A percentile compares a stretch with the other conserved stretches of the same genome.
Evolutionary conservation across 2,113 vertebrate genomes (phyloP).

Genomic region (Ancistrus triradiatus): DNA sequence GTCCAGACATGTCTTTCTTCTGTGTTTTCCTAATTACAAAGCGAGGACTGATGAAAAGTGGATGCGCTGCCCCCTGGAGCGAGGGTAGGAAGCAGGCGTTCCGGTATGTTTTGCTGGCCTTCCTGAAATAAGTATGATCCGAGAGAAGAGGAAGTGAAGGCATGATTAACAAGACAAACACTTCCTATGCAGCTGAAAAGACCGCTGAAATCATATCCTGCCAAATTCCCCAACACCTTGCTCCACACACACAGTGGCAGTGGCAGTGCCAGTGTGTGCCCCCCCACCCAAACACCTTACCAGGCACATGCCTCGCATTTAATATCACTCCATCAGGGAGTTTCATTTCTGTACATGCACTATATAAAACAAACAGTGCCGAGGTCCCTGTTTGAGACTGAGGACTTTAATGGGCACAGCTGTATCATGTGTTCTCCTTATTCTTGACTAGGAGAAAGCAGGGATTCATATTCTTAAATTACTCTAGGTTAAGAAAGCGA

Average conservation of each 20-base stretch:
- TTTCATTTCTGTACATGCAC: too few relatives aligned
- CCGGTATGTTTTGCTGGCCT: slow-evolving; percentile 51
- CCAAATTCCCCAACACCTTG: slow-evolving; percentile 27
- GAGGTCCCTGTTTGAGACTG: too few relatives aligned
- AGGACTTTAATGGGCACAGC: too few relatives aligned
- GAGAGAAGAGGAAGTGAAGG: slow-evolving; percentile 23
- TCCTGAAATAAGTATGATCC: slow-evolving; percentile 54
- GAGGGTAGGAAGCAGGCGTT: slow-evolving; percentile 46
- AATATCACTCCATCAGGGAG: too few relatives aligned
- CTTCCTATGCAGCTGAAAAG: slow-evolving; percentile 67
- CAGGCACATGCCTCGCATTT: too few relatives aligned
- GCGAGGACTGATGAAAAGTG: slow-evolving; percentile 21
- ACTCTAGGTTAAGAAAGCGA: too few relatives aligned
- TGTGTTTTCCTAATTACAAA: slow-evolving; percentile 2
- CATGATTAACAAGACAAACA: slow-evolving; percentile 43
- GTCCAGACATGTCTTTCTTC: slow-evolving; percentile 7
- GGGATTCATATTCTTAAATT: too few relatives aligned
- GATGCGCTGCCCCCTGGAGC: slow-evolving; percentile 33
- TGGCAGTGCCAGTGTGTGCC: too few relatives aligned
- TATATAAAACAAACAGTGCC: too few relatives aligned
- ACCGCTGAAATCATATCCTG: slow-evolving; percentile 63
- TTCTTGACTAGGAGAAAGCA: too few relatives aligned
- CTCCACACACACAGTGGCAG: slow-evolving; percentile 17
- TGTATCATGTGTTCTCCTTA: too few relatives aligned
- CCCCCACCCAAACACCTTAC: too few relatives aligned